Evolutionary conservation across 2,888 invertebrate genomes (phyloP).

Genomic region (Cosmia pyralina): DNA sequence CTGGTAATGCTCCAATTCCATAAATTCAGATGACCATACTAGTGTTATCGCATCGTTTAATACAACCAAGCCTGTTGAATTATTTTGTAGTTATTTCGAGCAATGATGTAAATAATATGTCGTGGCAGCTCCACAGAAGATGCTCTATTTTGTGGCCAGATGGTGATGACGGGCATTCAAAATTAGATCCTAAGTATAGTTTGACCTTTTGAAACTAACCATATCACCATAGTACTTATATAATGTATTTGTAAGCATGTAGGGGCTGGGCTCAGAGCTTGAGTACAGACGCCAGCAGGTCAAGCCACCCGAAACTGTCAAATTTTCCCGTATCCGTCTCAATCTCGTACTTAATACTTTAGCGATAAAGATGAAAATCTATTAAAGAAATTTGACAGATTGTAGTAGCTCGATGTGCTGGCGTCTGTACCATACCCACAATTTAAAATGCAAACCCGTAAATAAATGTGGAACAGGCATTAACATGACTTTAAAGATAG

Average conservation of each 20-base stretch:
- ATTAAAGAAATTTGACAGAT: no score
- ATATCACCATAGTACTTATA: no score
- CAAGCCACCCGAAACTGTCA: no score
- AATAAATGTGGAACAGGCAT: neutral
- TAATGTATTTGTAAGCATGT: no score
- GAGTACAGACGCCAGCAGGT: no score
- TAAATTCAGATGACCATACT: conserved; percentile 51
- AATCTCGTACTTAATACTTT: no score
- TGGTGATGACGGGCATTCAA: neutral
- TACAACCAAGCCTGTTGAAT: conserved; percentile 40
- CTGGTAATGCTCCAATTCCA: conserved; percentile 53
- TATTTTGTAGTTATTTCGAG: conserved; percentile 50
- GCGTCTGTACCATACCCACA: no score
- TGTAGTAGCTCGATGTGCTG: no score
- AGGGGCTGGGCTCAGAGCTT: no score
- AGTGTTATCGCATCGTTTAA: conserved; percentile 23
- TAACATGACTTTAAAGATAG: neutral
- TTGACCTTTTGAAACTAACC: neutral
- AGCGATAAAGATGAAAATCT: no score
- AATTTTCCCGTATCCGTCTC: no score
- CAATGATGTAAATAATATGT: conserved; percentile 37
- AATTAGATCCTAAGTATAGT: neutral
- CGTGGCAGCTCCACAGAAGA: neutral
- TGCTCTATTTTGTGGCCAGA: conserved; percentile 1
- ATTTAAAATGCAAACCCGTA: no score